Evolutionary conservation across 2,113 vertebrate species (phyloP), one percentile per base, ranked within the genome.

Genomic region (Theristicus caerulescens): DNA sequence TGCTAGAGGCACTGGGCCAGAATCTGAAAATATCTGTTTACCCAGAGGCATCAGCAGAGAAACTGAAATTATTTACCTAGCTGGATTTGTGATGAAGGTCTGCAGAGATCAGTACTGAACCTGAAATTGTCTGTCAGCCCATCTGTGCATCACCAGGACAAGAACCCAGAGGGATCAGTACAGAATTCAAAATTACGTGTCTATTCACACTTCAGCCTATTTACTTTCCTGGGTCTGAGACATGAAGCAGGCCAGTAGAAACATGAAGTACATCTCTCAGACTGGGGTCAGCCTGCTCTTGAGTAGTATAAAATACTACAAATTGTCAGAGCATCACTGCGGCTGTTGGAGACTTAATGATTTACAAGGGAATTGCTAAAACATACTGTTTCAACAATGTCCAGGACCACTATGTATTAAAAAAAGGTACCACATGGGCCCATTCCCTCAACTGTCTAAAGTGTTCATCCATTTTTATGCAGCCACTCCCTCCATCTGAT

Each of bases 1-100:
- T 83, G 59, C n/a, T 59, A 42, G 49, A 72, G 24, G 24, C 24
- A 42, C 44, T 69, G 66, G 57, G 52, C 10, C 34, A 65, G 83
- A 72, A 94, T 74, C 20, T 47, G 67, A 91, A 88, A 83, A 77
- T 77, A 42, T 54, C 42, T 95, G 32, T 92, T 96, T 86, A 57
- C 76, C 34, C 62, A 77, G 52, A 65, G 49, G 34, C 31, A 80
- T 77, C 44, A 90, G 66, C 71, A 90, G 67, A 88, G 71, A 95
- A 88, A 91, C 62, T 76, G 44, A 47, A 90, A 72, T 92, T 80
- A 88, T 94, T 86, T 96, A 19, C 55, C 44, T 52, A 67, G n/a
- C 57, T 85, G 25, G 6, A 21, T 62, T 25, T 70, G 64, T 84
- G 76, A 78, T 42, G 36, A 82, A 84, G 42, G 69, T 91, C 77